Percentiles rank a stretch among this genome's conserved stretches.
Evolutionary conservation across 2,113 vertebrate genomes (phyloP).

Genomic region (Saguinus midas): DNA sequence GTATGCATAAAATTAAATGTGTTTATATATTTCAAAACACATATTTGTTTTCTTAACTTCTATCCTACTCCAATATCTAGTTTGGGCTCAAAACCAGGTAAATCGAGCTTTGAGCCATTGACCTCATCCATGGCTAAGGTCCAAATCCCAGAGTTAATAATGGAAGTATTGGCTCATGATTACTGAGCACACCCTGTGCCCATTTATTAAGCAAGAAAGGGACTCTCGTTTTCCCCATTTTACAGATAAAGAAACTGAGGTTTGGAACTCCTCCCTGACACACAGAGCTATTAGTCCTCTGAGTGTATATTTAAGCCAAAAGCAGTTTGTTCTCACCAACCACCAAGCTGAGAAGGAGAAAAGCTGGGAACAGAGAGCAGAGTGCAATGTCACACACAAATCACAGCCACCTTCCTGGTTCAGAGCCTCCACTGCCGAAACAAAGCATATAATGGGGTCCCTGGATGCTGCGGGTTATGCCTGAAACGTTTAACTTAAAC

Average conservation of each 20-base stretch:
- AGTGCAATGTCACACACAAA: rapidly evolving
- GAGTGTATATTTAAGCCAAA: not conserved
- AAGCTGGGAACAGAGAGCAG: not conserved
- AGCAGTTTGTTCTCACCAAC: not conserved
- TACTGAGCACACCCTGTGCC: not conserved
- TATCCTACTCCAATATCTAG: not conserved
- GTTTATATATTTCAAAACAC: not conserved
- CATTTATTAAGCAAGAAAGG: not conserved
- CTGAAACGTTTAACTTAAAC: not conserved
- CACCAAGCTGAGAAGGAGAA: not conserved
- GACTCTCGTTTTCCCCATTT: not conserved
- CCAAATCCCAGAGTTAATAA: not conserved
- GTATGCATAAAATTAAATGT: not conserved
- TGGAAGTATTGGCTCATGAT: not conserved
- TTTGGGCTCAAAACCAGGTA: not conserved
- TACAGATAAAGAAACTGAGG: not conserved
- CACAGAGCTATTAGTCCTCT: not conserved
- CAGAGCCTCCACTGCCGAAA: not conserved
- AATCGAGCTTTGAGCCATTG: not conserved
- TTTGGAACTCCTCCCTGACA: not conserved
- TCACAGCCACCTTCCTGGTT: not conserved
- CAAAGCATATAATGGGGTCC: not conserved
- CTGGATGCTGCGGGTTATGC: not conserved
- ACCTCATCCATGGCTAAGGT: not conserved
- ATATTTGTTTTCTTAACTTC: not conserved